A percentile compares a stretch with the other conserved stretches of the same genome.
Conservation (phyloP, 2,113 vertebrate genomes). For the Cyanocitta stelleri region DNA sequence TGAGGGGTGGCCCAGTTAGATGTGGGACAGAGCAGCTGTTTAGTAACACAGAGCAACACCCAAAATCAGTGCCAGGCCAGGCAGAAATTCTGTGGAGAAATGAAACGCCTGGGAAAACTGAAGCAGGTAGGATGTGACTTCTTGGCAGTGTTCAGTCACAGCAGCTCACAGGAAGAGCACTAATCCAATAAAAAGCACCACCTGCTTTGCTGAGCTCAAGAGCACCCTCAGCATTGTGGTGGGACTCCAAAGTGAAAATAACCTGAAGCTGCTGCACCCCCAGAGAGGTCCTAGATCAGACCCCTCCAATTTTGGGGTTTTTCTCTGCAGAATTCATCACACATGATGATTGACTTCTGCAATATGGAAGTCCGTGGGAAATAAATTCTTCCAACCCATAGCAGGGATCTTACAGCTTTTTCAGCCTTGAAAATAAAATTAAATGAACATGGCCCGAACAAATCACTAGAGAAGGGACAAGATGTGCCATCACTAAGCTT, state of each 20-base stretch:
- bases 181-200: neutral
- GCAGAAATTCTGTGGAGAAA: neutral
- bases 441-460: neutral
- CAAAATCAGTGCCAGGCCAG: neutral
- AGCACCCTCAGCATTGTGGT: fast-evolving
- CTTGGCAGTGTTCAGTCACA: neutral
- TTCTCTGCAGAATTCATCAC: neutral
- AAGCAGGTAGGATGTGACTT: neutral
- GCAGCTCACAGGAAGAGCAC: neutral
- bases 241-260: neutral
- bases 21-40: neutral
- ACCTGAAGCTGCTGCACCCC: neutral
- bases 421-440: neutral
- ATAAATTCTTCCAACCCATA: neutral
- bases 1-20: neutral
- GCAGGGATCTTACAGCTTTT: neutral
- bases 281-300: neutral
- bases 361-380: neutral
- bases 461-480: neutral
- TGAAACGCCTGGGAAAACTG: neutral
- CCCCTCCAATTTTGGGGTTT: neutral
- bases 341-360: neutral
- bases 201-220: neutral
- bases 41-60: neutral
- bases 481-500: neutral